Evolutionary conservation across 2,113 vertebrate species (phyloP).

Genomic region (Phainopepla nitens): DNA sequence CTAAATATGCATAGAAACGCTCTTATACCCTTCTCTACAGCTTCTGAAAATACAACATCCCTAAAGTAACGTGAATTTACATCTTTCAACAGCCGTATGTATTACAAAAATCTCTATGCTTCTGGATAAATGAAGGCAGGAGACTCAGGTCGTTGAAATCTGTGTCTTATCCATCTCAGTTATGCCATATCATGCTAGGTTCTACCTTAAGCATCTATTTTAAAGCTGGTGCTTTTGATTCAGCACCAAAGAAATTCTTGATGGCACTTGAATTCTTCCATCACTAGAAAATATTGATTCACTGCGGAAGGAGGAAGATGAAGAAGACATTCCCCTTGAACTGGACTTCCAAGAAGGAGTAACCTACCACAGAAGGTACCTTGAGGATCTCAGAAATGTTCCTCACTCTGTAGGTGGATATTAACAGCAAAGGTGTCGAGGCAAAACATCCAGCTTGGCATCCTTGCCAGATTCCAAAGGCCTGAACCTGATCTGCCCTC

Average conservation of each 20-base stretch:
- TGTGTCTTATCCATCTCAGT: not conserved
- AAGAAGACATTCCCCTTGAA: not conserved
- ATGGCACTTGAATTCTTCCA: not conserved
- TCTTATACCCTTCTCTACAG: not conserved
- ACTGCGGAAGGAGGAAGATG: fast-evolving
- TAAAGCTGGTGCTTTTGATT: not conserved
- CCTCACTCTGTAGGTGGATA: not conserved
- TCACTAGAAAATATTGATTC: not conserved
- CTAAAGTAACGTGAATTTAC: not conserved
- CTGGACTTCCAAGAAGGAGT: not conserved
- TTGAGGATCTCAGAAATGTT: not conserved
- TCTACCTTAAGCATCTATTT: not conserved
- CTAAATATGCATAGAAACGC: not conserved
- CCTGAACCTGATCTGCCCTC: not conserved
- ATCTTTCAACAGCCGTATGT: not conserved
- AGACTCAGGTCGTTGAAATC: not conserved
- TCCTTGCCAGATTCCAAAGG: not conserved
- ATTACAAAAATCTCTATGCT: not conserved
- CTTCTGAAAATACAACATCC: not conserved
- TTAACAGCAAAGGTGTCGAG: not conserved
- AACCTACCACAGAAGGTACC: not conserved
- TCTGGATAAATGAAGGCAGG: not conserved
- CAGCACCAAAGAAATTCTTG: not conserved
- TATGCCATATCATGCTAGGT: not conserved
- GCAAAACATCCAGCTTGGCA: not conserved